Conservation (phyloP, 1,140 invertebrate species). For the Drosophila novamexicana region DNA sequence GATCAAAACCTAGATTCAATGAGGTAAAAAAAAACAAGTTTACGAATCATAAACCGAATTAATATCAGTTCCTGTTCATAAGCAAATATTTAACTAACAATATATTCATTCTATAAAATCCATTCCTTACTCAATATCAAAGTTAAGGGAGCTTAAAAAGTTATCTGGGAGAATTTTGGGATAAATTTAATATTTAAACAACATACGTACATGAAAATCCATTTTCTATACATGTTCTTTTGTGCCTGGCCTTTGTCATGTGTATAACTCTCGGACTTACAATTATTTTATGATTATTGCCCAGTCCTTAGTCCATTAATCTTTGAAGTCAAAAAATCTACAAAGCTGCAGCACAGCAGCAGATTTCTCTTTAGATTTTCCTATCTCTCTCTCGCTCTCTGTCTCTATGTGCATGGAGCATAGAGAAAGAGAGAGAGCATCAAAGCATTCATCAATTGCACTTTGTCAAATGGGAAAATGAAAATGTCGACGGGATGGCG, state of each 20-base stretch:
- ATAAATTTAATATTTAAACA: too few species aligned
- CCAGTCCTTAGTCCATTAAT: conserved; percentile 44
- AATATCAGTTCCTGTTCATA: too few species aligned
- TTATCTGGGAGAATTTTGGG: too few species aligned
- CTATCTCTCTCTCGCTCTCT: too few species aligned
- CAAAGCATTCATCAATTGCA: conserved; percentile 74
- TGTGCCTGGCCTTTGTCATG: not conserved
- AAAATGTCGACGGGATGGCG: conserved; percentile 51
- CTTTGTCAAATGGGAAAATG: conserved; percentile 66
- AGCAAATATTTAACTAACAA: too few species aligned
- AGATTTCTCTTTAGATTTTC: not conserved
- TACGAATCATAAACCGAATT: too few species aligned
- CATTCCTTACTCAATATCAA: too few species aligned
- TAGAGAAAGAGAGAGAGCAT: conserved; percentile 19
- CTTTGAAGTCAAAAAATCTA: conserved; percentile 15
- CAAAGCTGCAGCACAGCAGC: conserved; percentile 3
- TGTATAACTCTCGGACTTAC: conserved; percentile 19
- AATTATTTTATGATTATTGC: conserved; percentile 73
- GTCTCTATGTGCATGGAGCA: too few species aligned
- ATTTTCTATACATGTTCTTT: not conserved
- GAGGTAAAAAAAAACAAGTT: too few species aligned
- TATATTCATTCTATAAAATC: too few species aligned
- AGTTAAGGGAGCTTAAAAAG: too few species aligned
- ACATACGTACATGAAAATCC: not conserved
- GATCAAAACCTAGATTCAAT: too few species aligned